Conservation (phyloP, 2,888 invertebrate genomes). For the Agrotis exclamationis region DNA sequence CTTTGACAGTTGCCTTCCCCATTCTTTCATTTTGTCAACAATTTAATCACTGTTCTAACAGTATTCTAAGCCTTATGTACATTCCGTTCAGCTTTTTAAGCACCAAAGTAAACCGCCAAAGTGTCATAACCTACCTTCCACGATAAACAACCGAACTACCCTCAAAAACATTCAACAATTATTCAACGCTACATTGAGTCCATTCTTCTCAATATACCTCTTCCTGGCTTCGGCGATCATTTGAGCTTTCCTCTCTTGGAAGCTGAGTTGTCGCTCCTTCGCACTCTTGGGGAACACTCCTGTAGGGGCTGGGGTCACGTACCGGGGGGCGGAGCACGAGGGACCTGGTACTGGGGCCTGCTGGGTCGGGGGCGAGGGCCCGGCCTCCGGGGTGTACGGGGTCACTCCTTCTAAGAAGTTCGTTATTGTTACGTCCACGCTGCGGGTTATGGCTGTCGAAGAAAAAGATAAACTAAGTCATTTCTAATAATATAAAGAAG, state of each 20-base stretch:
- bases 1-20: too few relatives aligned
- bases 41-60: background rate
- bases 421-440: slow-evolving; percentile 95
- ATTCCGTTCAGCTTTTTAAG: slow-evolving; percentile 16
- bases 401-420: slow-evolving; percentile 95
- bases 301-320: slow-evolving; percentile 78
- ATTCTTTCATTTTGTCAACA: background rate
- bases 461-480: background rate
- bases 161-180: slow-evolving; percentile 69
- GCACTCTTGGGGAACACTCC: slow-evolving; percentile 90
- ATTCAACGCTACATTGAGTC: slow-evolving; percentile 82
- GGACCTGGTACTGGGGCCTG: slow-evolving; percentile 39
- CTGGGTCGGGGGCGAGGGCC: slow-evolving; percentile 58
- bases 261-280: slow-evolving; percentile 93
- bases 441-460: slow-evolving; percentile 93
- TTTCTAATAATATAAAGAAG: too few relatives aligned
- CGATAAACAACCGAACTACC: slow-evolving; percentile 67
- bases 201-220: slow-evolving; percentile 95
- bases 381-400: slow-evolving; percentile 87
- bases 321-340: slow-evolving; percentile 58
- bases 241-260: slow-evolving; percentile 95
- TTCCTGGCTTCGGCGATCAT: slow-evolving; percentile 95
- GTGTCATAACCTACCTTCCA: slow-evolving; percentile 25
- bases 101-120: slow-evolving; percentile 2
- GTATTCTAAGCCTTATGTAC: background rate